Evolutionary conservation across 1,140 invertebrate species (phyloP).

Genomic region (Psix sp.): DNA sequence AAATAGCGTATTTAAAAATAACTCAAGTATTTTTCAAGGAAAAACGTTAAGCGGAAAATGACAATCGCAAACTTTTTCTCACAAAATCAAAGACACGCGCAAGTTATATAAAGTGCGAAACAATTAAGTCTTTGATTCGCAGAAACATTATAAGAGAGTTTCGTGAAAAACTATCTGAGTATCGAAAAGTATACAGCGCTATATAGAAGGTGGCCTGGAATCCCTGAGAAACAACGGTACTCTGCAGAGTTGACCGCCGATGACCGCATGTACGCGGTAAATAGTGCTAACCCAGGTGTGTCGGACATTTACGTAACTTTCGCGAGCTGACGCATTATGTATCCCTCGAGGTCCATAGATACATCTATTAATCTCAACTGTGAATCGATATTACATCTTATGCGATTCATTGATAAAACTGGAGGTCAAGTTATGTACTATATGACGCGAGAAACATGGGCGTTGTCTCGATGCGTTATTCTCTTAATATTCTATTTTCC

Average conservation of each 20-base stretch:
- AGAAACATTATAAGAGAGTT: constrained; percentile 17
- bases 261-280: constrained; percentile 68
- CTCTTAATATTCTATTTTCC: no score
- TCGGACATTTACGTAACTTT: constrained; percentile 63
- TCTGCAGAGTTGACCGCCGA: constrained; percentile 66
- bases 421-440: constrained; percentile 25
- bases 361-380: constrained; percentile 4
- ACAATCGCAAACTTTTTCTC: no score
- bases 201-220: constrained; percentile 27
- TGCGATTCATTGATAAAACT: constrained; percentile 24
- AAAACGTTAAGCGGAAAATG: no score
- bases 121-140: no score
- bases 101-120: no score
- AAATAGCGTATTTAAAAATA: no score
- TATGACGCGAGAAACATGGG: no score
- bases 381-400: constrained; percentile 15
- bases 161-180: constrained; percentile 16
- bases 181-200: constrained; percentile 22
- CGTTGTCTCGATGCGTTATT: no score
- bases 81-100: no score
- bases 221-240: constrained; percentile 66
- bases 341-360: constrained; percentile 4
- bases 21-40: no score
- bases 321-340: constrained; percentile 39
- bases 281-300: constrained; percentile 62